These are phyloP conservation scores for Pao palembangensis DNA, from an alignment of 2,113 vertebrate species.

Conservation along the genomic window DNA sequence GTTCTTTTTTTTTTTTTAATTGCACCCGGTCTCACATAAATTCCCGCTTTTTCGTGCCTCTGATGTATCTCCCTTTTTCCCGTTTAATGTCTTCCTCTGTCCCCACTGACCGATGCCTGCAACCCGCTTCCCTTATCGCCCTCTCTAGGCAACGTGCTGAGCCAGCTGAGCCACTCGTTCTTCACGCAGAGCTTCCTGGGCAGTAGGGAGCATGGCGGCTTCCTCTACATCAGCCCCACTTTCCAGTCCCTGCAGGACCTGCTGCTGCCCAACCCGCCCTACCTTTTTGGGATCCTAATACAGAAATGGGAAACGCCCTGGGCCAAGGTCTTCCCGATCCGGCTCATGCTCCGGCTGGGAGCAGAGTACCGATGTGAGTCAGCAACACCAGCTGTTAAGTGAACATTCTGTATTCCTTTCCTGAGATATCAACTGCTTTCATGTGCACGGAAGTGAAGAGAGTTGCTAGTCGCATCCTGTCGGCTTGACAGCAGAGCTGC, in stretches of 20 bases:
- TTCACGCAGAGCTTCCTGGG: constrained; percentile 95
- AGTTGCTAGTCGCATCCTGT: too few species aligned
- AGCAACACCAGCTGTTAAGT: neutral
- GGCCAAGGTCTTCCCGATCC: constrained; percentile 98
- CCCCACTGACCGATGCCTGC: neutral
- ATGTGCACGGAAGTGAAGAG: neutral
- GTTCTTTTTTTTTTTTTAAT: neutral
- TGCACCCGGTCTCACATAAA: too few species aligned
- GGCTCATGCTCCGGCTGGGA: constrained; percentile 94
- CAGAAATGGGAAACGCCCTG: constrained; percentile 99
- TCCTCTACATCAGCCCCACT: constrained; percentile 90
- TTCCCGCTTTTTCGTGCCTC: neutral
- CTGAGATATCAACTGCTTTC: neutral
- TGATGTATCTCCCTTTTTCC: neutral
- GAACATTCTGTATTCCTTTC: neutral
- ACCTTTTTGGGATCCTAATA: constrained; percentile 94
- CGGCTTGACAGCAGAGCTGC: neutral
- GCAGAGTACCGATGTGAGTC: constrained; percentile 98
- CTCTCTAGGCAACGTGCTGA: constrained; percentile 85
- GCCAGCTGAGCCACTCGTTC: constrained; percentile 96
- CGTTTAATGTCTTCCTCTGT: neutral
- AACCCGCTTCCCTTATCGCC: neutral
- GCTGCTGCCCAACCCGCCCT: constrained; percentile 91
- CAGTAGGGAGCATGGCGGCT: constrained; percentile 95
- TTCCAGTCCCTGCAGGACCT: constrained; percentile 96